Evolutionary conservation across 1,140 invertebrate species (phyloP).

Genomic region (Dreissena polymorpha): DNA sequence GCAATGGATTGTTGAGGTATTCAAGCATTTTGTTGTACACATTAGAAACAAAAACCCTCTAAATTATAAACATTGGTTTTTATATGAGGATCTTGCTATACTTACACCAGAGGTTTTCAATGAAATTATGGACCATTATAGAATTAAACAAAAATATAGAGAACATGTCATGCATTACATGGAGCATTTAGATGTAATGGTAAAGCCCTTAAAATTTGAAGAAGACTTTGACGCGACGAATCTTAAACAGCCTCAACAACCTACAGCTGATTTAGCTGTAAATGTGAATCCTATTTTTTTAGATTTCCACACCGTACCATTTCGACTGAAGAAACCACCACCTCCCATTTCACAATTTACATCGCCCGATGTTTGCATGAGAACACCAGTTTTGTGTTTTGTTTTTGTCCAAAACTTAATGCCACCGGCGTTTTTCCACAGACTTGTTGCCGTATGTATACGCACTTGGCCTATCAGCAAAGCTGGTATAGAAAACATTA

Average conservation of each 20-base stretch:
- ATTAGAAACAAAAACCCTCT: slow-evolving; percentile 21
- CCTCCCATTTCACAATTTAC: neutral
- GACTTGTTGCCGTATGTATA: slow-evolving; percentile 28
- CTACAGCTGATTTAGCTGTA: no score
- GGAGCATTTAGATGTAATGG: slow-evolving; percentile 36
- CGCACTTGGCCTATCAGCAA: neutral
- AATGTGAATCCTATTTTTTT: neutral
- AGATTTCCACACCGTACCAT: slow-evolving; percentile 37
- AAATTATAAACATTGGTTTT: neutral
- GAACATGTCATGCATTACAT: slow-evolving; percentile 31
- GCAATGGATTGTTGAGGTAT: slow-evolving; percentile 42
- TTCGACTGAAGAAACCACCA: neutral
- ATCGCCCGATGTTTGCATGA: neutral
- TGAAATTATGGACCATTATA: slow-evolving; percentile 33
- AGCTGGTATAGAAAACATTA: neutral
- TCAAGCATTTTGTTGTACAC: slow-evolving; percentile 30
- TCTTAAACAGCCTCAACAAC: neutral
- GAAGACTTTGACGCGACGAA: neutral
- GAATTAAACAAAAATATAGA: neutral
- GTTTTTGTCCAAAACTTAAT: slow-evolving; percentile 26
- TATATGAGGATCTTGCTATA: slow-evolving; percentile 19
- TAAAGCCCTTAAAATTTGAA: neutral
- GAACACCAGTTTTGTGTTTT: slow-evolving; percentile 5
- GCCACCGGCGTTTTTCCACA: slow-evolving; percentile 34
- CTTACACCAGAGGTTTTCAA: slow-evolving; percentile 15